These are phyloP conservation scores for Lepidostoma basale DNA, from an alignment of 1,140 invertebrate species.

Conservation along the genomic window DNA sequence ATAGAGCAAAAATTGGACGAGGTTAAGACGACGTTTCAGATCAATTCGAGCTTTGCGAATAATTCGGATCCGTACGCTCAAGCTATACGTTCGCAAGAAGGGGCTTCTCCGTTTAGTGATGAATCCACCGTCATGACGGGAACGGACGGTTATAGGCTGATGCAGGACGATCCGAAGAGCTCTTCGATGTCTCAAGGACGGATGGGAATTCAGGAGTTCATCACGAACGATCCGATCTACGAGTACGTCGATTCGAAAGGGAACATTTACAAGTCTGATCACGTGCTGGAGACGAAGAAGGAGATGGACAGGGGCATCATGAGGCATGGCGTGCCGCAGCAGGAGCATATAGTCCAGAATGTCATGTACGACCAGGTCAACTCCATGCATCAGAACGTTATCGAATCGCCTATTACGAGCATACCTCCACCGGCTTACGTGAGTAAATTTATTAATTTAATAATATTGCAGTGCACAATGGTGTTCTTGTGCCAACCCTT, in stretches of 20 bases:
- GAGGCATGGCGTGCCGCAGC: not conserved
- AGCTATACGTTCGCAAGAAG: slow-evolving; percentile 28
- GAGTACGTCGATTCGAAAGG: slow-evolving; percentile 12
- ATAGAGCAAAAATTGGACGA: slow-evolving; percentile 8
- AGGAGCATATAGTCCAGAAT: not conserved
- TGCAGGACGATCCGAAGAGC: slow-evolving; percentile 23
- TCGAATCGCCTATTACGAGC: not conserved
- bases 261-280: slow-evolving; percentile 9
- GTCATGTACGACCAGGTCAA: slow-evolving; percentile 35
- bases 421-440: slow-evolving; percentile 39
- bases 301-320: slow-evolving; percentile 4
- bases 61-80: slow-evolving; percentile 43
- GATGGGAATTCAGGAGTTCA: slow-evolving; percentile 2
- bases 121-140: slow-evolving; percentile 39
- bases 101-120: slow-evolving; percentile 36
- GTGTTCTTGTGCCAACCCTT: too few relatives aligned
- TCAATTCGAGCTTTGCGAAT: slow-evolving; percentile 31
- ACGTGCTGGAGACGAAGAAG: not conserved
- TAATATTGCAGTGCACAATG: too few relatives aligned
- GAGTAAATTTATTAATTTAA: too few relatives aligned
- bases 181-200: not conserved
- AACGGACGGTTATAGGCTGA: slow-evolving; percentile 21
- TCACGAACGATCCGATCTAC: slow-evolving; percentile 19
- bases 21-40: slow-evolving; percentile 2
- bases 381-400: not conserved